Base-by-base conservation (phyloP, 1,140 invertebrate genomes). In the Manduca sexta region DNA sequence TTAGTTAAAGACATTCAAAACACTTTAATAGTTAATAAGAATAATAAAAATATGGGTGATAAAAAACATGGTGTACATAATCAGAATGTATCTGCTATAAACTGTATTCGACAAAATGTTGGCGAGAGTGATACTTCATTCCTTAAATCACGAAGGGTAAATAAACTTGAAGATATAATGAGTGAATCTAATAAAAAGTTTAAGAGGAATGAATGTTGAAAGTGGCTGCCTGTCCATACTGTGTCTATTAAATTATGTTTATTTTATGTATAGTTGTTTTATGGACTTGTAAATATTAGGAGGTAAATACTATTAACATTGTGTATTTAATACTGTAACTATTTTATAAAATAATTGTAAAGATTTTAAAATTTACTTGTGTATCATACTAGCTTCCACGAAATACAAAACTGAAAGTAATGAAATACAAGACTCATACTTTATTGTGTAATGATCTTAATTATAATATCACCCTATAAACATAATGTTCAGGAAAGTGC, bases 51-150 rank as follows among this genome's bases (percentile, higher is more conserved):
- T 49, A 55, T 78, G 44, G 68, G 70, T 84, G 80, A 85, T 74
- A 83, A 82, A 81, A 85, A 82, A 64, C 66, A 85, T 64, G 61
- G 76, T 80, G 74, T 85, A 74, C 74, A 85, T 75, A 82, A 80
- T 76, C 79, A 82, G 59, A 85, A 69, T 74, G 69, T 81, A 69
- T 74, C 81, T 55, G 78, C 62, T 71, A 64, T 77, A 53, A 83
- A 85, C 60, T 83, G 73, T 72, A 64, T 82, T 58, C 60, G 82
- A 60, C 75, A 82, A 53, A 81, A 56, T 64, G 64, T 72, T 45
- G 71, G 68, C 71, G 77, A 80, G 40, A 75, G 69, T 73, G 79
- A 83, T 21, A 33, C 43, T 43, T 69, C 74, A 54, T 81, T 82
- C 67, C 68, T 83, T 6, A 85, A 85, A 60, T 49, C 72, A 41